Evolutionary conservation across 2,113 vertebrate species (phyloP).

Genomic region (Chaenogobius annularis): DNA sequence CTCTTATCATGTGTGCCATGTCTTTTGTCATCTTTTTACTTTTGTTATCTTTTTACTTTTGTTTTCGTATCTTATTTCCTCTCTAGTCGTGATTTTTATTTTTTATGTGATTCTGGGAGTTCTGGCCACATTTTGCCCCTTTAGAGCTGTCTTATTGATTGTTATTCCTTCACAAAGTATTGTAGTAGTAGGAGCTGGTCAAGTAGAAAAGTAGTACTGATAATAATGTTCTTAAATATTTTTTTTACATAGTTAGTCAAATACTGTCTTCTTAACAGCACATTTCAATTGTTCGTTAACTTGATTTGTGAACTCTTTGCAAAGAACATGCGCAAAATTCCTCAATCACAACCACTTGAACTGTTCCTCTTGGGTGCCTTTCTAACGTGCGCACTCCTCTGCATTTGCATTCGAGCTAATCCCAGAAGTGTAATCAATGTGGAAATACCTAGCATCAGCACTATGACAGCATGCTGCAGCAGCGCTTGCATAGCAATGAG

Average conservation of each 20-base stretch:
- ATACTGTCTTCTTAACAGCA: not conserved
- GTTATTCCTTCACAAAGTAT: no score
- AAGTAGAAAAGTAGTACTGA: not conserved
- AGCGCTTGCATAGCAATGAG: conserved; percentile 68
- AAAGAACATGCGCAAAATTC: not conserved
- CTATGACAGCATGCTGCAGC: conserved; percentile 62
- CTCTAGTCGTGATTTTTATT: no score
- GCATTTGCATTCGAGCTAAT: conserved; percentile 75
- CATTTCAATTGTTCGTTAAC: conserved; percentile 2
- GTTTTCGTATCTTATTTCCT: no score
- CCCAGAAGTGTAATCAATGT: conserved; percentile 75
- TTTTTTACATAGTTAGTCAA: not conserved
- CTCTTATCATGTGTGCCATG: no score
- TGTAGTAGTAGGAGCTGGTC: no score
- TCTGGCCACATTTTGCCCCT: no score
- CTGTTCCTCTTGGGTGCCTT: conserved; percentile 23
- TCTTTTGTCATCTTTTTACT: no score
- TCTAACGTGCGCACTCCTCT: conserved; percentile 21
- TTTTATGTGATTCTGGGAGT: no score
- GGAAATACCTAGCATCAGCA: conserved; percentile 76
- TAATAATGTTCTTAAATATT: not conserved
- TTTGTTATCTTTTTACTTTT: no score
- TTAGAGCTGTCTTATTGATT: no score
- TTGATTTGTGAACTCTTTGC: not conserved
- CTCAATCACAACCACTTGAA: not conserved